Percentiles rank a stretch among this genome's conserved stretches.
These are phyloP conservation scores for Endomychus coccineus DNA, from an alignment of 2,888 invertebrate genomes.

Conservation along the genomic window DNA sequence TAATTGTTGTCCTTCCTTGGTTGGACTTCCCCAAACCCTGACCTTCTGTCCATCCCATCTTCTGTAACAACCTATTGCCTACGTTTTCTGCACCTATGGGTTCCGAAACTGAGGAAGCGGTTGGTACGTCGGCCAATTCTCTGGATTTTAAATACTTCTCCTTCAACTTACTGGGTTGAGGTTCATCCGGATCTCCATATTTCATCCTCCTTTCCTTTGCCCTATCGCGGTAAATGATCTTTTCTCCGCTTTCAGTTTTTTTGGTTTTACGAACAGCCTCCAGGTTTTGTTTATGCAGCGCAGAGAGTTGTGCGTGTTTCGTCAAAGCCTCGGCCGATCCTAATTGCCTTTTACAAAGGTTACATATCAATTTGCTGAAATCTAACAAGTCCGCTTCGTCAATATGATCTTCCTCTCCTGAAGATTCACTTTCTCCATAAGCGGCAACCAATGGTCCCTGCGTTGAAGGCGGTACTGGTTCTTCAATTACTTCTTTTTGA, in stretches of 20 bases:
- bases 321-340: conserved; percentile 79
- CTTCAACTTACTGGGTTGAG: conserved; percentile 64
- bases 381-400: conserved; percentile 77
- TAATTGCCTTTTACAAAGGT: conserved; percentile 92
- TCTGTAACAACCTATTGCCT: conserved; percentile 90
- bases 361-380: conserved; percentile 83
- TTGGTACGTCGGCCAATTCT: conserved; percentile 43
- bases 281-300: conserved; percentile 87
- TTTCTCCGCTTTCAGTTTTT: conserved; percentile 24
- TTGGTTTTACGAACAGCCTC: conserved; percentile 39
- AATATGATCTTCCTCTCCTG: conserved; percentile 45
- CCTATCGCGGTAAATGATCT: conserved; percentile 59
- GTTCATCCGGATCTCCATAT: conserved; percentile 82
- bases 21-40: conserved; percentile 89
- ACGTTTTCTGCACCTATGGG: conserved; percentile 82
- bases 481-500: conserved; percentile 24
- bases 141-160: conserved; percentile 61
- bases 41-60: conserved; percentile 99
- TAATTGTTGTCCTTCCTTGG: conserved; percentile 88
- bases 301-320: conserved; percentile 89
- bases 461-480: conserved; percentile 11
- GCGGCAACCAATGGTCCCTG: conserved; percentile 61
- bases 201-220: conserved; percentile 93
- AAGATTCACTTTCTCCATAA: conserved; percentile 65
- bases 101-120: conserved; percentile 53